These are phyloP conservation scores for Phortica okadai DNA, from an alignment of 2,888 invertebrate species.

Conservation along the genomic window DNA sequence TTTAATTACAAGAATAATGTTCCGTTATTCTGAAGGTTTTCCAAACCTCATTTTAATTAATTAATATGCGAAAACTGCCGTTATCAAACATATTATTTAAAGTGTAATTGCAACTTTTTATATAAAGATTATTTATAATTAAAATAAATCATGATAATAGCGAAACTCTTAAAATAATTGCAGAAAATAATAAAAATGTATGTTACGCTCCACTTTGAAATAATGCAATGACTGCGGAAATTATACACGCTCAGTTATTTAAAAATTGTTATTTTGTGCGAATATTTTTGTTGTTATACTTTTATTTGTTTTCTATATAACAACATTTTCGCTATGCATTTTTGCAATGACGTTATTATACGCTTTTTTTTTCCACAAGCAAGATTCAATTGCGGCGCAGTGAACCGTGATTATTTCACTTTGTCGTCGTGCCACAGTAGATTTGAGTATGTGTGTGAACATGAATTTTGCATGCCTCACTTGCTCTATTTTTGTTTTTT, in stretches of 20 bases:
- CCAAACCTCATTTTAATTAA: too few species aligned
- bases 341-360: not conserved
- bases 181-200: slow-evolving; percentile 6
- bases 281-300: not conserved
- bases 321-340: not conserved
- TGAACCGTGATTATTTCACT: slow-evolving; percentile 27
- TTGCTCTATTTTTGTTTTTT: not conserved
- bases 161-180: not conserved
- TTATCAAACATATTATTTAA: too few species aligned
- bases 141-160: not conserved
- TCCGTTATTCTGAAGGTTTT: not conserved
- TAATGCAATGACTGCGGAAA: slow-evolving; percentile 20
- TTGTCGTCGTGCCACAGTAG: not conserved
- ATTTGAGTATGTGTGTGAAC: slow-evolving; percentile 4
- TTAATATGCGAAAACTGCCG: too few species aligned
- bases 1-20: not conserved
- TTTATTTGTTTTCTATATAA: not conserved
- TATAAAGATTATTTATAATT: not conserved
- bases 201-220: slow-evolving; percentile 25
- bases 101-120: not conserved
- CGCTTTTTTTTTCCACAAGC: not conserved
- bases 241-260: slow-evolving; percentile 20
- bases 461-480: slow-evolving; percentile 26
- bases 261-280: not conserved
- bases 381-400: slow-evolving; percentile 30